Percentiles rank a stretch among this genome's conserved stretches.
These are phyloP conservation scores for Caenorhabditis parvicauda DNA, from an alignment of 2,888 invertebrate genomes.

Conservation along the genomic window DNA sequence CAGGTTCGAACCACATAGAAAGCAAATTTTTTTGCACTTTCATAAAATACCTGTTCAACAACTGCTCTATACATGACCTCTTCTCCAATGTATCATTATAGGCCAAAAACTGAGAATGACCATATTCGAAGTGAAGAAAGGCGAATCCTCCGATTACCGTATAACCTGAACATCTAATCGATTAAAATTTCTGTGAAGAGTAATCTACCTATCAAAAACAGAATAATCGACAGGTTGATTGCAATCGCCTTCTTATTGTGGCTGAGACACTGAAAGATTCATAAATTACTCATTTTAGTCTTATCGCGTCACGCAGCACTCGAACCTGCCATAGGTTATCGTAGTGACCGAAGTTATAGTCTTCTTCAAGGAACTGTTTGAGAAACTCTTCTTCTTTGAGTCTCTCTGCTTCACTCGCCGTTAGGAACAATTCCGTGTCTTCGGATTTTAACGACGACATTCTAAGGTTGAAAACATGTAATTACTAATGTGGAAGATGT, in stretches of 20 bases:
- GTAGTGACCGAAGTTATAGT: slow-evolving; percentile 21
- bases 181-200: neutral
- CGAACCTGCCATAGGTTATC: slow-evolving; percentile 23
- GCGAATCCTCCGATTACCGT: slow-evolving; percentile 55
- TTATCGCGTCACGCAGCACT: neutral
- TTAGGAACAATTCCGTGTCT: neutral
- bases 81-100: too few relatives aligned
- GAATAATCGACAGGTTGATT: slow-evolving; percentile 36
- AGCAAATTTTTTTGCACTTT: too few relatives aligned
- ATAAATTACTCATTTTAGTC: neutral
- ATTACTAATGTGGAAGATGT: too few relatives aligned
- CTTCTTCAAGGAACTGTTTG: slow-evolving; percentile 20
- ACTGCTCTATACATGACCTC: too few relatives aligned
- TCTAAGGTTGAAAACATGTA: too few relatives aligned
- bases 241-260: slow-evolving; percentile 37
- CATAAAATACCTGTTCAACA: too few relatives aligned
- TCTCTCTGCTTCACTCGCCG: too few relatives aligned
- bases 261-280: slow-evolving; percentile 31
- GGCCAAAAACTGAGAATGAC: too few relatives aligned
- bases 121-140: slow-evolving; percentile 52
- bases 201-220: slow-evolving; percentile 36
- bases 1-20: too few relatives aligned
- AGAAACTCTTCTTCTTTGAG: slow-evolving; percentile 14
- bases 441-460: slow-evolving; percentile 5
- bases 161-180: slow-evolving; percentile 18